Percentiles rank a stretch among this genome's conserved stretches.
phyloP scores from a whole-genome alignment of 1,140 invertebrate genomes.

The Lutraria rhynchaena region DNA sequence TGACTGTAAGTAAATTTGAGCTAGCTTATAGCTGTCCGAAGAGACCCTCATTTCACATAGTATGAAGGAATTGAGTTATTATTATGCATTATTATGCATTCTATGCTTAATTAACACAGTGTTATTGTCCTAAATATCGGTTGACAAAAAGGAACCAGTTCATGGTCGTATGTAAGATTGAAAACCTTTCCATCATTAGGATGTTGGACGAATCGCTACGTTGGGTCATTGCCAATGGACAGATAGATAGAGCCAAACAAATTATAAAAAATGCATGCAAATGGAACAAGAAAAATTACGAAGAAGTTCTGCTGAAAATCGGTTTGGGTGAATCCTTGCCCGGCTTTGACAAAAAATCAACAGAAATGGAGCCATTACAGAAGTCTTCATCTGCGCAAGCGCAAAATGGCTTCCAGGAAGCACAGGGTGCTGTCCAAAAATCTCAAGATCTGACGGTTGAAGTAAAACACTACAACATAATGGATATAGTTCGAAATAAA shows the following conservation, averaged over 20 bases:
- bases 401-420: background rate
- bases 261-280: slow-evolving; percentile 54
- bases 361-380: background rate
- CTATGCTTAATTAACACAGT: background rate
- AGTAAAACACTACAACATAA: slow-evolving; percentile 15
- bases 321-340: background rate
- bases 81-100: background rate
- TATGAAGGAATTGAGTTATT: background rate
- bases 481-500: slow-evolving; percentile 42
- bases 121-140: background rate
- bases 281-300: slow-evolving; percentile 52
- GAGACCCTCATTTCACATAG: too few relatives aligned
- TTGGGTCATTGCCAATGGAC: slow-evolving; percentile 49
- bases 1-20: too few relatives aligned
- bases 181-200: too few relatives aligned
- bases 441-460: background rate
- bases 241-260: slow-evolving; percentile 19
- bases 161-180: background rate
- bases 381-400: background rate
- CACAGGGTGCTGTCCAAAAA: background rate
- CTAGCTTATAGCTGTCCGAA: too few relatives aligned
- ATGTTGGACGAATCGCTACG: slow-evolving; percentile 52
- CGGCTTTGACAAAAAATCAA: background rate
- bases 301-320: slow-evolving; percentile 12
- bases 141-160: background rate